A percentile compares a stretch with the other conserved stretches of the same genome.
Conservation (phyloP, 2,888 invertebrate species). For the Cerastoderma edule region DNA sequence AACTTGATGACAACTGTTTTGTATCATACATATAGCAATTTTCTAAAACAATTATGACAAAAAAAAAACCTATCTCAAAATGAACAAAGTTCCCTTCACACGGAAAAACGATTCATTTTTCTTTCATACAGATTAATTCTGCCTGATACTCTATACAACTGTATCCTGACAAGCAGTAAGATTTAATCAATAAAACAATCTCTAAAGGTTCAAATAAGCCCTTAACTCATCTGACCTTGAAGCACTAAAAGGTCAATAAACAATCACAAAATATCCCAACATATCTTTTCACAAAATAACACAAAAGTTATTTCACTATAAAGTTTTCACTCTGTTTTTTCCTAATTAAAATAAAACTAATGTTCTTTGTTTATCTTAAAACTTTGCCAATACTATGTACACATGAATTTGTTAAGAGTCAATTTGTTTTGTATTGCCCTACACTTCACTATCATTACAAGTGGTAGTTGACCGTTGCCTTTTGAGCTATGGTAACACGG, state of each 20-base stretch:
- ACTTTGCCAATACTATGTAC: neutral
- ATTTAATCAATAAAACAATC: neutral
- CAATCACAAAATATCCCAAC: neutral
- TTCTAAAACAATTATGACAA: no score
- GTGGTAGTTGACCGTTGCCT: constrained; percentile 54
- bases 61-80: no score
- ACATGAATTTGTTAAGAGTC: constrained; percentile 31
- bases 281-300: neutral
- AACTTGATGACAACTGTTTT: no score
- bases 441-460: constrained; percentile 63
- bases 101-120: no score
- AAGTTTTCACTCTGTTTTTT: neutral
- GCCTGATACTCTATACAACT: no score
- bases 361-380: constrained; percentile 6
- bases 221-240: no score
- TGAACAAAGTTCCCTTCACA: no score
- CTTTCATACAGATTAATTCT: no score
- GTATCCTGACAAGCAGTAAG: neutral
- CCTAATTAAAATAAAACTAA: constrained; percentile 4
- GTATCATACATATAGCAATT: no score
- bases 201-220: constrained; percentile 6
- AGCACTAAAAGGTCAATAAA: neutral
- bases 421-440: constrained; percentile 17
- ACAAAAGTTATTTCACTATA: neutral
- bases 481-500: constrained; percentile 72